phyloP scores from a whole-genome alignment of 2,113 vertebrate genomes.

The Aldabrachelys gigantea region DNA sequence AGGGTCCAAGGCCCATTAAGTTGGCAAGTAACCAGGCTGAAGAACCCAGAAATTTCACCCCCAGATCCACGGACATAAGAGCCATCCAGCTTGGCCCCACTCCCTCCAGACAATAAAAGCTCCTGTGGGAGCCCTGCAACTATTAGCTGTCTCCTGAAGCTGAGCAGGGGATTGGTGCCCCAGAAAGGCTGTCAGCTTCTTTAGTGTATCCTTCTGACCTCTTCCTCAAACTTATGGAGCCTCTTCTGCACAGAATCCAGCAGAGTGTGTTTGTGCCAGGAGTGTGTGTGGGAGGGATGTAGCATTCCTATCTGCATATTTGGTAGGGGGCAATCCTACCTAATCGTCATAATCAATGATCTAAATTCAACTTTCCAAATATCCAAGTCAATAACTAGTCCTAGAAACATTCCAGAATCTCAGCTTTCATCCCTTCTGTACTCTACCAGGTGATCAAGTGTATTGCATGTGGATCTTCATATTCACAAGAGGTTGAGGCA shows the following conservation, averaged over 20 bases:
- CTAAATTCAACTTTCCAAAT: not conserved
- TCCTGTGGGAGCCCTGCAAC: fast-evolving
- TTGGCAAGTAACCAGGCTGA: not conserved
- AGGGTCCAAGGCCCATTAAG: not conserved
- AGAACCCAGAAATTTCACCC: not conserved
- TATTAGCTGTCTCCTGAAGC: fast-evolving
- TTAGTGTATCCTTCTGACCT: not conserved
- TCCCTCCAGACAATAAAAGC: not conserved
- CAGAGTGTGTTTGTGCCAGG: not conserved
- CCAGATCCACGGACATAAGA: not conserved
- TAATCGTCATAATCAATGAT: fast-evolving
- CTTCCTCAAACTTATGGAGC: not conserved
- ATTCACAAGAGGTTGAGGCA: not conserved
- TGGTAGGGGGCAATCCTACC: not conserved
- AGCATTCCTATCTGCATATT: fast-evolving
- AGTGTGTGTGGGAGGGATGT: not conserved
- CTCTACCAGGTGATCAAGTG: not conserved
- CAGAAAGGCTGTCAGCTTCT: not conserved
- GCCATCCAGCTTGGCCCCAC: not conserved
- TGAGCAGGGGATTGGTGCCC: not conserved
- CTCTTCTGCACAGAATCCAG: not conserved
- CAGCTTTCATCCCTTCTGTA: not conserved
- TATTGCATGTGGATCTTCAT: not conserved
- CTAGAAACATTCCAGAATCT: not conserved
- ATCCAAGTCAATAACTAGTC: fast-evolving